These are phyloP conservation scores for Caenorhabditis sp. DNA, from an alignment of 2,888 invertebrate species.

Conservation along the genomic window DNA sequence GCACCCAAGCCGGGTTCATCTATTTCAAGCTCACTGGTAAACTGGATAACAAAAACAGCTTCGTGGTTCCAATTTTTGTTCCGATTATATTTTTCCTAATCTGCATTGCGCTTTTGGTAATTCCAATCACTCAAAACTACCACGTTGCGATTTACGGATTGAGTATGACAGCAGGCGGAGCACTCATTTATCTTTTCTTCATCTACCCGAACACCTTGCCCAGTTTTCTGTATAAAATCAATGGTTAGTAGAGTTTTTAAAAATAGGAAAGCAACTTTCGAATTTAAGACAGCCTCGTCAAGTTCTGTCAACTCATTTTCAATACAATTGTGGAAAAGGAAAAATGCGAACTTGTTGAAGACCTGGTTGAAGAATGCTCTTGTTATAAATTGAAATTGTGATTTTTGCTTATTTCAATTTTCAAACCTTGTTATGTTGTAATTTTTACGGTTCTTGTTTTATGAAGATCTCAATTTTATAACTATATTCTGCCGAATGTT, in stretches of 20 bases:
- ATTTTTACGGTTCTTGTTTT: neutral
- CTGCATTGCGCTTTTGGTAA: conserved; percentile 74
- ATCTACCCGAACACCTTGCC: conserved; percentile 72
- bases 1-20: conserved; percentile 69
- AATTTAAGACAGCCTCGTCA: conserved; percentile 53
- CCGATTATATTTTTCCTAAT: conserved; percentile 74
- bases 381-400: conserved; percentile 26
- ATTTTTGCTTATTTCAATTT: too few species aligned
- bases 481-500: too few species aligned
- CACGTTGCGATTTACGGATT: conserved; percentile 75
- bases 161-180: conserved; percentile 68
- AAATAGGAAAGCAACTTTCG: neutral
- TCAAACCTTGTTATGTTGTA: conserved; percentile 14
- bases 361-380: conserved; percentile 21
- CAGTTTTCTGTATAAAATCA: conserved; percentile 64
- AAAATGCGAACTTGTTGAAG: conserved; percentile 18
- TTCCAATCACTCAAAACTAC: conserved; percentile 76
- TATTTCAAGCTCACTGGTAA: conserved; percentile 64
- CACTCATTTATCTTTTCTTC: conserved; percentile 75
- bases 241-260: conserved; percentile 58
- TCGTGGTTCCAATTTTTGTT: conserved; percentile 74
- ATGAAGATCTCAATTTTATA: conserved; percentile 9
- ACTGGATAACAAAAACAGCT: conserved; percentile 55
- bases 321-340: conserved; percentile 58
- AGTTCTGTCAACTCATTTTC: conserved; percentile 62